These are phyloP conservation scores for Mesocentrotus franciscanus DNA, from an alignment of 53 echinoderm and acorn worm species.

Conservation along the genomic window DNA sequence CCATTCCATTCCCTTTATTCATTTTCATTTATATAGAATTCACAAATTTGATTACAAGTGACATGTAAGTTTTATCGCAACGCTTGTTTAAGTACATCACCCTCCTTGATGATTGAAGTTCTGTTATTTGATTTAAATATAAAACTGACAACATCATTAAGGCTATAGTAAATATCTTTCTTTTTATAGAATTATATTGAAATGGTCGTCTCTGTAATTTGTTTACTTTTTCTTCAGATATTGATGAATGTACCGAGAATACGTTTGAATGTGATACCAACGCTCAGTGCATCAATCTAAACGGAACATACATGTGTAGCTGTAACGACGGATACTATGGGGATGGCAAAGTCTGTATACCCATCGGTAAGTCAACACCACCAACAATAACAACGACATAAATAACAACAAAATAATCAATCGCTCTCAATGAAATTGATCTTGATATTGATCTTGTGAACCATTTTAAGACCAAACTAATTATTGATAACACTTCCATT, in stretches of 20 bases:
- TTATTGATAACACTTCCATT: no score
- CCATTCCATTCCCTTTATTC: neutral
- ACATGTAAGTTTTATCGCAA: neutral
- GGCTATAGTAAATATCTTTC: neutral
- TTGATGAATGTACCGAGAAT: conserved; percentile 74
- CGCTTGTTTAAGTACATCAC: neutral
- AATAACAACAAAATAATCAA: no score
- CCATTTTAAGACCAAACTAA: no score
- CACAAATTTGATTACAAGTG: neutral
- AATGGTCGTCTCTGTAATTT: neutral
- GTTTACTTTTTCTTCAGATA: conserved; percentile 58
- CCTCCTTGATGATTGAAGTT: no score
- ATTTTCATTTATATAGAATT: neutral
- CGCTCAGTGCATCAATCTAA: conserved; percentile 71
- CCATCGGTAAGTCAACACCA: conserved; percentile 66
- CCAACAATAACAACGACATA: neutral
- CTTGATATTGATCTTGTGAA: no score
- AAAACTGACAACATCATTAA: neutral
- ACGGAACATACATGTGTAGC: conserved; percentile 72
- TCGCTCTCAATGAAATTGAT: no score
- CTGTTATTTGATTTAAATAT: neutral
- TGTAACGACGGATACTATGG: conserved; percentile 75
- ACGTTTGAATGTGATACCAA: conserved; percentile 64
- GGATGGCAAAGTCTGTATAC: conserved; percentile 74
- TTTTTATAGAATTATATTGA: neutral